Evolutionary conservation across 2,888 invertebrate genomes (phyloP).

Genomic region (Sarcophaga rosellei): DNA sequence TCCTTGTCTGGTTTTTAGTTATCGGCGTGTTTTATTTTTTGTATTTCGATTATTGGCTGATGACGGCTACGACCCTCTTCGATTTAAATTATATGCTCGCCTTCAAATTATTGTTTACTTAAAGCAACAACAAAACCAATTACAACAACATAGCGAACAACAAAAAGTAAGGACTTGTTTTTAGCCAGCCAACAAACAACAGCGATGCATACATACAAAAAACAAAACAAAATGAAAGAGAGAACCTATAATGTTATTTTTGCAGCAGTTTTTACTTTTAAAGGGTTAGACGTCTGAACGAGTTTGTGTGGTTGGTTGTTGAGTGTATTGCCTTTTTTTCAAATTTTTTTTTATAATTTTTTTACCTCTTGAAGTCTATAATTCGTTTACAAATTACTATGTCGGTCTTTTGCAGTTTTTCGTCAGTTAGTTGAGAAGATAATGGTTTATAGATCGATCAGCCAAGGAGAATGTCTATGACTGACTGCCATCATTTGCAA

Average conservation of each 20-base stretch:
- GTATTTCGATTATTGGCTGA: conserved; percentile 56
- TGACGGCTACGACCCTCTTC: conserved; percentile 64
- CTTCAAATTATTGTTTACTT: conserved; percentile 71
- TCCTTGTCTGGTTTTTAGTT: conserved; percentile 31
- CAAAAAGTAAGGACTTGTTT: conserved; percentile 44
- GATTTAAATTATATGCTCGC: conserved; percentile 70
- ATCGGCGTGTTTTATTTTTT: conserved; percentile 21
- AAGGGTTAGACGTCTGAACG: background rate
- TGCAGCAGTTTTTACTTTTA: background rate
- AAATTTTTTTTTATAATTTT: background rate
- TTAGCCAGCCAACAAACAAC: conserved; percentile 43
- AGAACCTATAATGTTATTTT: conserved; percentile 21
- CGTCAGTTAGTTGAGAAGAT: conserved; percentile 70
- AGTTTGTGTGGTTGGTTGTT: conserved; percentile 19
- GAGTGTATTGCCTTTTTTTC: background rate
- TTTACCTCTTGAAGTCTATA: conserved; percentile 39
- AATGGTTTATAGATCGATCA: conserved; percentile 66
- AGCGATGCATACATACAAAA: conserved; percentile 6
- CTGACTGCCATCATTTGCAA: conserved; percentile 62
- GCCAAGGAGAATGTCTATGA: conserved; percentile 55
- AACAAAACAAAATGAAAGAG: background rate
- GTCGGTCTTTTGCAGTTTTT: conserved; percentile 71
- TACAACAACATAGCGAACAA: background rate
- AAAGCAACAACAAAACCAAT: conserved; percentile 57
- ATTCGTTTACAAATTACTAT: conserved; percentile 72